Base-by-base conservation (phyloP, 2,888 invertebrate species). In the Crematogaster levior region DNA sequence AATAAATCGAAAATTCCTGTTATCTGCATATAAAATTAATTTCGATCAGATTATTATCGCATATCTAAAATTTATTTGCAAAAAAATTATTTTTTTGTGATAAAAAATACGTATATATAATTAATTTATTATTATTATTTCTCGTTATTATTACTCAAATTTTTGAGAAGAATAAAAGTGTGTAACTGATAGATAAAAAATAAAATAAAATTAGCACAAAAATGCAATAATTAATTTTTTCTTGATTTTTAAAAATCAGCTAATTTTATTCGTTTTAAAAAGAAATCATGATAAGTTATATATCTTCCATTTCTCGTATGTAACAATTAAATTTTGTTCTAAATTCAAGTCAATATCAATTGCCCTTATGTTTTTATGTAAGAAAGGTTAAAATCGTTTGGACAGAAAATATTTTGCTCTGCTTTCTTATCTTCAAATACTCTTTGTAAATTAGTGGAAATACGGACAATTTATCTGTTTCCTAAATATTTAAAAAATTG, bases 11-110 rank as follows among this genome's bases (percentile, higher is more conserved):
- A 56, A 56, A 27, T 56, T 56, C n/a, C 3, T n/a, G n/a, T 30
- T 30, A 27, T 60, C 46, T 60, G 9, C n/a, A 60, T 60, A n/a
- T 60, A 3, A 60, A 60, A 60, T 9, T 60, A 60, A 56, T 56
- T 30, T 56, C 7, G 12, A 30, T 34, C 0, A 60, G 10, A 4
- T 10, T 30, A 58, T 30, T 58, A 60, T 60, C n/a, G 7, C 15
- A 27, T 6, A 6, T n/a, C 4, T 34, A n/a, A n/a, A 9, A 34
- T n/a, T 60, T 60, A 10, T 58, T 58, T 18, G 34, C 4, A 34
- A 60, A 34, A 34, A 60, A n/a, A 34, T 60, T 4, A 27, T n/a
- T 3, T 30, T 30, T 7, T 56, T 56, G 10, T 34, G 30, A n/a
- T n/a, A 34, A 34, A n/a, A 34, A 51, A n/a, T n/a, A n/a, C n/a